Evolutionary conservation across 2,797 vertebrate genomes (phyloP), one percentile per base, ranked within the genome.

Genomic region (Sciaenops ocellatus): DNA sequence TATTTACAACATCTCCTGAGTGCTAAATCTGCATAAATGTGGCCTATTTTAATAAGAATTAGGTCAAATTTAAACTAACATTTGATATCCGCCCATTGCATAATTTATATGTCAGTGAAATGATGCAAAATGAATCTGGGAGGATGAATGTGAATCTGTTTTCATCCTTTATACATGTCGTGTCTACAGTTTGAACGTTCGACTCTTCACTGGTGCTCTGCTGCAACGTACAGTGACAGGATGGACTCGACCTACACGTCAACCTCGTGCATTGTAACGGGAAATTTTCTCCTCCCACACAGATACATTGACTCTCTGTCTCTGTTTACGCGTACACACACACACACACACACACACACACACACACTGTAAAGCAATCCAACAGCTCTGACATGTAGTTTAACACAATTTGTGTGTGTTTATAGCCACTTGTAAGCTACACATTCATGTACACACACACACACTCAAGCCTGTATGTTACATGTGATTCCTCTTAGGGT

Each of bases 401-500:
- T 57, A 47, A 34, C 57, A 22, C 41, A 6, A 7, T 30, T 56
- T 38, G n/a, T 54, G 22, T n/a, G 16, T 44, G 22, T 69, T 7
- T 34, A 9, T 9, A 5, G 3, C 73, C 64, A 4, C 48, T 18
- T 28, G n/a, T 22, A 28, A 41, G 34, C 34, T 38, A 38, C 34
- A 9, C 34, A 9, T 38, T 9, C 2, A 38, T 38, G 34, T 7
- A 34, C 30, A 30, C 30, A 54, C 55, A 62, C 38, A 28, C 30
- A 46, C 46, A 26, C 65, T 20, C 10, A 1, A 4, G 22, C 38
- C 61, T 69, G 11, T 18, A 3, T 34, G n/a, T 52, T 22, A 55
- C 50, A 62, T 52, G 48, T 50, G 52, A 50, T 41, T 70, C 63
- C 50, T 73, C 26, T 68, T 51, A 12, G 22, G 70, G 67, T 62